Evolutionary conservation across 2,113 vertebrate species (phyloP).

Genomic region (Hypocryptadius cinnamomeus): DNA sequence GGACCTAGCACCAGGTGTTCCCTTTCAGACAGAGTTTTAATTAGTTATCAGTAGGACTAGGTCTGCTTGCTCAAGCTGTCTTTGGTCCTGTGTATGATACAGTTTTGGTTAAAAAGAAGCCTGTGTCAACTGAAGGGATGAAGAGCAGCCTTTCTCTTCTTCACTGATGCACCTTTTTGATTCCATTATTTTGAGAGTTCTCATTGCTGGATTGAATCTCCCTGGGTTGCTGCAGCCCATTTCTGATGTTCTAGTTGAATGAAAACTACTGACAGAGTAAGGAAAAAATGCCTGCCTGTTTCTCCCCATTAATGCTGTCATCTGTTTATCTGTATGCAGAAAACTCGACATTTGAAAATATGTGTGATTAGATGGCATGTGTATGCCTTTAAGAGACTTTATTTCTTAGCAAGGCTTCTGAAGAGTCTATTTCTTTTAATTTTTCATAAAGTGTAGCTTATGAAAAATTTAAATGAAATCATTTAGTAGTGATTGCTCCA

Average conservation of each 20-base stretch:
- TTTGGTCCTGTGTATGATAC: not conserved
- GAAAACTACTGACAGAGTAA: not conserved
- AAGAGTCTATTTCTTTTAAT: conserved; percentile 62
- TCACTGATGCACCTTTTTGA: accelerated
- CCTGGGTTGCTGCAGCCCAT: not conserved
- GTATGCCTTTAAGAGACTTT: conserved; percentile 39
- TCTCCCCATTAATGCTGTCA: not conserved
- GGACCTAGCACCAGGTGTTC: not conserved
- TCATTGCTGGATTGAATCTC: not conserved
- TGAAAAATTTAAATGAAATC: conserved; percentile 66
- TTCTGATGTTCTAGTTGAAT: not conserved
- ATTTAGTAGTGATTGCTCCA: conserved; percentile 64
- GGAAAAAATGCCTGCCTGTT: not conserved
- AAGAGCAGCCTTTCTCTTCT: not conserved
- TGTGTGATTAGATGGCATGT: not conserved
- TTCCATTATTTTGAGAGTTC: not conserved
- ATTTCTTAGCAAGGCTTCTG: conserved; percentile 32
- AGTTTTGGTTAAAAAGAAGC: not conserved
- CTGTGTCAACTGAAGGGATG: not conserved
- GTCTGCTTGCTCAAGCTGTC: not conserved
- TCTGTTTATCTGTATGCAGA: not conserved
- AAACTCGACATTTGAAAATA: not conserved
- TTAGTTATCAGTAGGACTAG: not conserved
- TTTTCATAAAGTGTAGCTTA: conserved; percentile 64
- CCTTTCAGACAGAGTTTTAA: not conserved